Percentiles rank a stretch among this genome's conserved stretches.
These are phyloP conservation scores for Drosophila merina DNA, from an alignment of 2,888 invertebrate genomes.

Conservation along the genomic window DNA sequence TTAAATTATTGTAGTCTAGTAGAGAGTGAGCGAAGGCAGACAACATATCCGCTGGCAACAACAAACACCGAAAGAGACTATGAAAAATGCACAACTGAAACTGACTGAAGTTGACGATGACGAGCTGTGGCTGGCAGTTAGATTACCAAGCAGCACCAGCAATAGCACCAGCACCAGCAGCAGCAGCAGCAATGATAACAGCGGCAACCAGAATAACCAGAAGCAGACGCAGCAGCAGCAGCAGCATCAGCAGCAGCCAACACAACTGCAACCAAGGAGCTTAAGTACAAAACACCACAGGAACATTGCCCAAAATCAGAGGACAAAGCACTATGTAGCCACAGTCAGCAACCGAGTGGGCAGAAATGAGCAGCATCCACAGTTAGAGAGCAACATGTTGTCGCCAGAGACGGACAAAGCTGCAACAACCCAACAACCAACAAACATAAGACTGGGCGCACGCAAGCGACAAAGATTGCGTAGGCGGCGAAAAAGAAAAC, in stretches of 20 bases:
- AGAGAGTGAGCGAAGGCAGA: slow-evolving; percentile 19
- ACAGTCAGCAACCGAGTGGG: slow-evolving; percentile 36
- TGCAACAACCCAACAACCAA: slow-evolving; percentile 70
- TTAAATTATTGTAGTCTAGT: slow-evolving; percentile 40
- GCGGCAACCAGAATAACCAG: slow-evolving; percentile 29
- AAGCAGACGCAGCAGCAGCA: slow-evolving; percentile 37
- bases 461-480: slow-evolving; percentile 80
- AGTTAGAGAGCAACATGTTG: slow-evolving; percentile 65
- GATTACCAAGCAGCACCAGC: slow-evolving; percentile 43
- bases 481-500: slow-evolving; percentile 80
- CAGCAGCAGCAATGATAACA: slow-evolving; percentile 45
- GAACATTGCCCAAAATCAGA: slow-evolving; percentile 45
- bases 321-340: slow-evolving; percentile 63
- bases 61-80: slow-evolving; percentile 79
- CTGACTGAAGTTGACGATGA: slow-evolving; percentile 73
- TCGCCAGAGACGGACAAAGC: slow-evolving; percentile 24
- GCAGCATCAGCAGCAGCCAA: slow-evolving; percentile 42
- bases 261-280: slow-evolving; percentile 72
- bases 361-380: slow-evolving; percentile 44
- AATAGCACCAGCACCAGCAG: slow-evolving; percentile 30
- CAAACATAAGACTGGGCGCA: slow-evolving; percentile 82
- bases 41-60: slow-evolving; percentile 69
- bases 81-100: slow-evolving; percentile 80
- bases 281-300: slow-evolving; percentile 71
- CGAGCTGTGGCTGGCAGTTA: slow-evolving; percentile 62